Base-by-base conservation (phyloP, 2,888 invertebrate species). In the Cryptocheilus praepositus region DNA sequence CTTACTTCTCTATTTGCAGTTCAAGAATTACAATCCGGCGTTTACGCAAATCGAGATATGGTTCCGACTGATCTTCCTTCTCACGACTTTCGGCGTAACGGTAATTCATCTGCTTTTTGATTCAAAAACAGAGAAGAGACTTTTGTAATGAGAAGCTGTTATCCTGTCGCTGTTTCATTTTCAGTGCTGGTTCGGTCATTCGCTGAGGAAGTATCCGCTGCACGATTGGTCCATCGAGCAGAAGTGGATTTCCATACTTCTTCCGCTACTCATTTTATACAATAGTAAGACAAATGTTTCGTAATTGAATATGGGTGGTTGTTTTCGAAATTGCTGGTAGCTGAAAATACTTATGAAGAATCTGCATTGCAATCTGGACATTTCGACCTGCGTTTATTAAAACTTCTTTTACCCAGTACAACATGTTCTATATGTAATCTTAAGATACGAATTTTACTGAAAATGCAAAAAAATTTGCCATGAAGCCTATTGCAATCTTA, bases 181-280 rank as follows among this genome's bases (percentile, higher is more conserved):
- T 73, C 90, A 98, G 98, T 96, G 96, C 86, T 96, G 97, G 95
- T 98, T 97, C 89, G 95, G 95, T 45, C 95, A 97, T 89, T 93
- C 95, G 0, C 90, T 99, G 76, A 91, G 96, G 78, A 95, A 95
- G 86, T 98, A 96, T 89, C 93, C 95, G 0, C 91, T 96, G 52
- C 92, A 94, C 80, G 97, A 98, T 89, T 99, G 98, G 98, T 97
- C 98, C 0, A 96, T 98, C 82, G 99, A 99, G 89, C 98, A 99
- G 87, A 97, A 96, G 89, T 99, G 98, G 98, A 93, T 98, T 89
- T 95, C 96, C 0, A 89, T 96, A 46, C 91, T 98, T 62, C 90
- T 98, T 78, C 97, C 98, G 0, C 89, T 97, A 22, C 90, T 98
- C 13, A 91, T 98, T 75, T 92, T 98, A 18, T 98, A 97, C 85